phyloP scores from a whole-genome alignment of 2,113 vertebrate genomes.

The Menura novaehollandiae region DNA sequence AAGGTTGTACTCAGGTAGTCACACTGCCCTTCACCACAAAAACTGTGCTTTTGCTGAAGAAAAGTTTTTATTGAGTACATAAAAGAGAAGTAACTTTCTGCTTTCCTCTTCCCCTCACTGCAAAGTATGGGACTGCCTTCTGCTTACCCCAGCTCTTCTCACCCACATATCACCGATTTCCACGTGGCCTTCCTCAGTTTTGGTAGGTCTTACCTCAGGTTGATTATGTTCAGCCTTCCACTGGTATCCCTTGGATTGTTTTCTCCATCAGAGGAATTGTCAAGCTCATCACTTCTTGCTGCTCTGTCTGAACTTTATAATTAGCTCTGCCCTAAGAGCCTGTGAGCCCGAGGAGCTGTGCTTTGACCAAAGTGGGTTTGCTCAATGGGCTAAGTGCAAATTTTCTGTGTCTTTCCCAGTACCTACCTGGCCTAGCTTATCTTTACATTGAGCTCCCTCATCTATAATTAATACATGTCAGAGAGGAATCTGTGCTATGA shows the following conservation, averaged over 20 bases:
- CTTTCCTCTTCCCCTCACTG: background rate
- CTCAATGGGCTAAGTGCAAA: background rate
- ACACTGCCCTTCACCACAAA: background rate
- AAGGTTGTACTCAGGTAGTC: background rate
- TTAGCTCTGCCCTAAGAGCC: background rate
- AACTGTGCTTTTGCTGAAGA: background rate
- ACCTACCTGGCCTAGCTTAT: background rate
- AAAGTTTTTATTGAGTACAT: background rate
- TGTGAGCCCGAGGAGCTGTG: background rate
- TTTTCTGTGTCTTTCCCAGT: background rate
- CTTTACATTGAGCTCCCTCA: background rate
- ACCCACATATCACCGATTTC: background rate
- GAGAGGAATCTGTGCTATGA: slow-evolving; percentile 8
- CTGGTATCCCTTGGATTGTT: background rate
- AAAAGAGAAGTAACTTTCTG: background rate
- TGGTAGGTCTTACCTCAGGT: background rate
- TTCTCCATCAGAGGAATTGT: background rate
- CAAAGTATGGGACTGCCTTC: background rate
- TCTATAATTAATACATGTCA: slow-evolving; percentile 26
- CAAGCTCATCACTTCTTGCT: background rate
- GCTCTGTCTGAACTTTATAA: slow-evolving; percentile 12
- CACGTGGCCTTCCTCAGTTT: background rate
- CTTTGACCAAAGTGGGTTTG: background rate
- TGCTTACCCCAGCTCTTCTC: background rate
- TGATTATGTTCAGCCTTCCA: background rate